A percentile compares a stretch with the other conserved stretches of the same genome.
Evolutionary conservation across 2,113 vertebrate species (phyloP).

Genomic region (Canis aureus): DNA sequence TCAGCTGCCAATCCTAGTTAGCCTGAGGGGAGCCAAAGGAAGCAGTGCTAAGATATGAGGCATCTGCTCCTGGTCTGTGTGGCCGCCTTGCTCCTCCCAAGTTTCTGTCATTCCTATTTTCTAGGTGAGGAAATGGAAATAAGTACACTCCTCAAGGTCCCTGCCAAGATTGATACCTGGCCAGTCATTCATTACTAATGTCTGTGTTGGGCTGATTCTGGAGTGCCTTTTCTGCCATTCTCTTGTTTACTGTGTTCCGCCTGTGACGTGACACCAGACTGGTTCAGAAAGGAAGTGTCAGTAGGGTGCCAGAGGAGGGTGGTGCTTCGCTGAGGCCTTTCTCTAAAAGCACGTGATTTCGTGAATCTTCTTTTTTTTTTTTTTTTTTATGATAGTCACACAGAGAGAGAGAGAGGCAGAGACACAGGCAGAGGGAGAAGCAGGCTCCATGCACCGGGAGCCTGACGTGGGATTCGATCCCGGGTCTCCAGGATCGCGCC

Average conservation of each 20-base stretch:
- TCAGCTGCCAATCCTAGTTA: background rate
- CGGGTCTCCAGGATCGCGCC: too few relatives aligned
- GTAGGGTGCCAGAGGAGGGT: background rate
- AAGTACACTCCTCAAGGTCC: background rate
- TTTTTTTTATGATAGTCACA: too few relatives aligned
- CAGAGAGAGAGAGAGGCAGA: too few relatives aligned
- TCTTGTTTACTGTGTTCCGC: background rate
- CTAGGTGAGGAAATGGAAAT: background rate
- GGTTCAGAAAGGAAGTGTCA: background rate
- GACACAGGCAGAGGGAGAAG: too few relatives aligned
- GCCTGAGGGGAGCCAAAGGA: rapidly evolving
- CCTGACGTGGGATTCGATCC: too few relatives aligned
- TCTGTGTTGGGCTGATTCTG: background rate
- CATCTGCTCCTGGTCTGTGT: background rate
- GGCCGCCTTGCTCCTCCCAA: background rate
- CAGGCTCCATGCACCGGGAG: too few relatives aligned
- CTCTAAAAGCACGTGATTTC: background rate
- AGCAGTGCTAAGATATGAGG: background rate
- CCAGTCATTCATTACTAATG: background rate
- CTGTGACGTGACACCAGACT: background rate
- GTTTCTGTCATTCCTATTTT: background rate
- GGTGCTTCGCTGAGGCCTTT: background rate
- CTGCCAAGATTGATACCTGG: background rate
- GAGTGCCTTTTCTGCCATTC: background rate
- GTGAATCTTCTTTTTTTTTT: background rate